Evolutionary conservation across 2,888 invertebrate genomes (phyloP), one percentile per base, ranked within the genome.

Genomic region (Athalia cordata): DNA sequence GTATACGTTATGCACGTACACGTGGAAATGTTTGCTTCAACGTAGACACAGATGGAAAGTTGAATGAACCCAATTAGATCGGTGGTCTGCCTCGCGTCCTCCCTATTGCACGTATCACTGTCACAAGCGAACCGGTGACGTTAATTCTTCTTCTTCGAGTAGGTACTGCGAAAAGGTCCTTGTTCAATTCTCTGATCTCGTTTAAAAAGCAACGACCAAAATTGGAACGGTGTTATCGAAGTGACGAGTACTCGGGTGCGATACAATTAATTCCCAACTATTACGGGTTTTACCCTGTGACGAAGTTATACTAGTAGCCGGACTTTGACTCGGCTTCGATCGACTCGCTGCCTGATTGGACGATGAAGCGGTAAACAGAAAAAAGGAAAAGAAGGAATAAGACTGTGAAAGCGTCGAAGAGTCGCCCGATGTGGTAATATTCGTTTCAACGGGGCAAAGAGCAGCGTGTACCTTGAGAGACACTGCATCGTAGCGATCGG

Each of bases 401-500:
- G 2, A 29, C 29, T 29, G 29, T 29, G 29, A 29, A 29, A 29
- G 29, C 29, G 29, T 29, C 55, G 55, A 9, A 11, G n/a, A 55
- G 55, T 55, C n/a, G 11, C 9, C n/a, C 9, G 6, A n/a, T 55
- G 55, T 55, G 11, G n/a, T 55, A 11, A 4, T 55, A 9, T 4
- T 55, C 55, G n/a, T 65, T 8, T n/a, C 29, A 11, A 4, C 29
- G 43, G 45, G 29, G 29, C 29, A 29, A 29, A 29, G 64, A 59
- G 6, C 6, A 43, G 5, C 13, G 45, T 47, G 59, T 59, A 72
- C 72, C 75, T 88, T 88, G 88, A 88, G 88, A 88, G 82, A 86
- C 88, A 88, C 88, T 89, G 87, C 80, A 29, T 29, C 72, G 50
- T 29, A 29, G 29, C 29, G 29, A 29, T 29, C 29, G 13, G 43